Evolutionary conservation across 35 echinoderm and acorn worm species (phyloP).

Genomic region (Acanthaster planci): DNA sequence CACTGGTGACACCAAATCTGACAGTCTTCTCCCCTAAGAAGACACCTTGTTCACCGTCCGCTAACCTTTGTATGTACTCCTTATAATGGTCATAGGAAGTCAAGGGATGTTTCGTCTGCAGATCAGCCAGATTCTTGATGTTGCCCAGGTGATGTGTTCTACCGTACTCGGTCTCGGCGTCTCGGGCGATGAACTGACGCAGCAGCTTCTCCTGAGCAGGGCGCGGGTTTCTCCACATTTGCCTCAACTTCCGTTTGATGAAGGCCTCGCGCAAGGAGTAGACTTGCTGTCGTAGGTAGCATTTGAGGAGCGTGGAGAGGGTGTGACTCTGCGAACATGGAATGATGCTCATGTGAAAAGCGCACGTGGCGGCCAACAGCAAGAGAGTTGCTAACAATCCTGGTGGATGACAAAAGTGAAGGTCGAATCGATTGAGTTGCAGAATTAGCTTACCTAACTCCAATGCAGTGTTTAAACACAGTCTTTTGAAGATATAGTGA

Average conservation of each 20-base stretch:
- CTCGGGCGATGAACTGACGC: slow-evolving; percentile 20
- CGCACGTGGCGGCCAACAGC: not conserved
- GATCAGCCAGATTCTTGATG: slow-evolving; percentile 41
- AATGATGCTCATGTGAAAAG: slow-evolving; percentile 8
- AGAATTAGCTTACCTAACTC: no score
- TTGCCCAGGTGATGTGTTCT: slow-evolving; percentile 22
- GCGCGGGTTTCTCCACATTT: slow-evolving; percentile 1
- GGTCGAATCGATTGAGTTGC: no score
- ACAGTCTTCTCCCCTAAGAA: slow-evolving; percentile 35
- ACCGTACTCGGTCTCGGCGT: slow-evolving; percentile 57
- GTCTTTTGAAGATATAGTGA: no score
- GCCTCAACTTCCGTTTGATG: not conserved
- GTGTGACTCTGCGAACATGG: not conserved
- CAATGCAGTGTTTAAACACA: no score
- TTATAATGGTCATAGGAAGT: slow-evolving; percentile 75
- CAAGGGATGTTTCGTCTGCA: slow-evolving; percentile 58
- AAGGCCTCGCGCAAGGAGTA: not conserved
- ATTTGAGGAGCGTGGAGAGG: not conserved
- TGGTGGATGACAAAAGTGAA: no score
- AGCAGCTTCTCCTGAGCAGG: slow-evolving; percentile 58
- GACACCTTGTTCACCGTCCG: slow-evolving; percentile 62
- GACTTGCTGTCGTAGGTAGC: not conserved
- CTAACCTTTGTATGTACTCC: slow-evolving; percentile 51
- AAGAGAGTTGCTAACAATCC: not conserved
- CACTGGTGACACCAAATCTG: slow-evolving; percentile 55